These are phyloP conservation scores for Agraylea sexmaculata DNA, from an alignment of 1,140 invertebrate species.

Conservation along the genomic window DNA sequence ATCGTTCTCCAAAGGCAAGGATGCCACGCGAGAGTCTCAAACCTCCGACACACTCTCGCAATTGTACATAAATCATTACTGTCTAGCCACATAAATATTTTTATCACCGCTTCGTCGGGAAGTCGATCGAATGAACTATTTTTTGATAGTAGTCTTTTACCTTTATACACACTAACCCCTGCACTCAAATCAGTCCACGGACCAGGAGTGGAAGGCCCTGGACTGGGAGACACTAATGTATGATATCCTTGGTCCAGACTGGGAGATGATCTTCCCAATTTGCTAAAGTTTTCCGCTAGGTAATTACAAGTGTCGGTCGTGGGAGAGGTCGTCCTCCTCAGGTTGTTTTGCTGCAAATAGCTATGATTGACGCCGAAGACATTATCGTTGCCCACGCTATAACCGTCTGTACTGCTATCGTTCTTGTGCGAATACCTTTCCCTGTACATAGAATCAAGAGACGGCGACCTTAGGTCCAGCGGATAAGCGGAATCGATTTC, in stretches of 20 bases:
- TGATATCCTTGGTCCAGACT: constrained; percentile 59
- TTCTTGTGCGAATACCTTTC: constrained; percentile 23
- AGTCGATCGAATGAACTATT: constrained; percentile 40
- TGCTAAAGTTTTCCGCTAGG: constrained; percentile 30
- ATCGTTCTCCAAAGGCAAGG: constrained; percentile 64
- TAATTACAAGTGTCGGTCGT: constrained; percentile 24
- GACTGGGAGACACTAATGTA: constrained; percentile 48
- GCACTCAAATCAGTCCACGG: constrained; percentile 25
- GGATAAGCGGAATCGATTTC: constrained; percentile 18
- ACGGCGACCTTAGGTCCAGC: constrained; percentile 26
- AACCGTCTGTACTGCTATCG: constrained; percentile 21
- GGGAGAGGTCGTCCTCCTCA: constrained; percentile 21
- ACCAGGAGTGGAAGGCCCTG: constrained; percentile 27
- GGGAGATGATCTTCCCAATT: constrained; percentile 38
- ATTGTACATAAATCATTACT: constrained; percentile 61
- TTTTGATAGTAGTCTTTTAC: constrained; percentile 19
- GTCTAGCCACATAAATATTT: constrained; percentile 61
- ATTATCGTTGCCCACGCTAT: constrained; percentile 19
- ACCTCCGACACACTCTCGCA: constrained; percentile 61
- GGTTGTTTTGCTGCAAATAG: constrained; percentile 12
- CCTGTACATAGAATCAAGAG: constrained; percentile 27
- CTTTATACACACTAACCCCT: constrained; percentile 18
- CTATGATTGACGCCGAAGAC: constrained; percentile 13
- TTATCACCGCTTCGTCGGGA: constrained; percentile 42
- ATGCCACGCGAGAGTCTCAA: constrained; percentile 70